Evolutionary conservation across 1,140 invertebrate genomes (phyloP).

Genomic region (Laupala kohalensis): DNA sequence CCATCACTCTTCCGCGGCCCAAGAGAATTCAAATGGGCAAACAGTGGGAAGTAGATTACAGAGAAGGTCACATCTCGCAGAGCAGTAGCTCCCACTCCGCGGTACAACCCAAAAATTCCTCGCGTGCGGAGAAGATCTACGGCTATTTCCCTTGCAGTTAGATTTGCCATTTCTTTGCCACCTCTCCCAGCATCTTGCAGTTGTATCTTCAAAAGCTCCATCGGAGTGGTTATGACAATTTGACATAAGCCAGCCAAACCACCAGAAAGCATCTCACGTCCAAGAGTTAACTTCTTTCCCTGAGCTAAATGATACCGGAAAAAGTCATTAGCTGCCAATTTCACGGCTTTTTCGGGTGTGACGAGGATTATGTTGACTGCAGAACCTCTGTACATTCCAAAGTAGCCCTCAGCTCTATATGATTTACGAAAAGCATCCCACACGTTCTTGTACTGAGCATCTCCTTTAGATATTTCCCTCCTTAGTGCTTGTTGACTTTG

Average conservation of each 20-base stretch:
- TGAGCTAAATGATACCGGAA: conserved; percentile 82
- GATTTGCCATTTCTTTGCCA: conserved; percentile 47
- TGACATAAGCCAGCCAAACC: conserved; percentile 92
- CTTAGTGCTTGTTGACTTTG: conserved; percentile 90
- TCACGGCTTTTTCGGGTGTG: conserved; percentile 98
- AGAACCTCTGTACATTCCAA: conserved; percentile 95
- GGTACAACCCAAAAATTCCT: conserved; percentile 89
- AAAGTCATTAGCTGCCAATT: conserved; percentile 95
- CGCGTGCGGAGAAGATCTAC: conserved; percentile 62
- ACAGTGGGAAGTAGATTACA: conserved; percentile 95
- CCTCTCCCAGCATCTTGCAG: conserved; percentile 89
- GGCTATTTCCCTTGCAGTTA: conserved; percentile 74
- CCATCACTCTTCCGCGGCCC: conserved; percentile 64
- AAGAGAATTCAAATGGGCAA: conserved; percentile 83
- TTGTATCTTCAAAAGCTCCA: conserved; percentile 99
- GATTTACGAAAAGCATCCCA: conserved; percentile 91
- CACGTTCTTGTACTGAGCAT: conserved; percentile 87
- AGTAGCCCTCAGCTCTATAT: conserved; percentile 81
- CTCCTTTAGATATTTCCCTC: conserved; percentile 79
- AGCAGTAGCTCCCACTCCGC: conserved; percentile 86
- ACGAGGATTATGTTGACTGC: conserved; percentile 95
- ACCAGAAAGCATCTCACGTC: conserved; percentile 82
- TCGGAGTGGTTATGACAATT: conserved; percentile 95
- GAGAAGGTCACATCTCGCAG: conserved; percentile 92
- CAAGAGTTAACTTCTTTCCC: conserved; percentile 54